These are phyloP conservation scores for Cyprinodon diabolis DNA, from an alignment of 2,797 vertebrate genomes.

Conservation along the genomic window DNA sequence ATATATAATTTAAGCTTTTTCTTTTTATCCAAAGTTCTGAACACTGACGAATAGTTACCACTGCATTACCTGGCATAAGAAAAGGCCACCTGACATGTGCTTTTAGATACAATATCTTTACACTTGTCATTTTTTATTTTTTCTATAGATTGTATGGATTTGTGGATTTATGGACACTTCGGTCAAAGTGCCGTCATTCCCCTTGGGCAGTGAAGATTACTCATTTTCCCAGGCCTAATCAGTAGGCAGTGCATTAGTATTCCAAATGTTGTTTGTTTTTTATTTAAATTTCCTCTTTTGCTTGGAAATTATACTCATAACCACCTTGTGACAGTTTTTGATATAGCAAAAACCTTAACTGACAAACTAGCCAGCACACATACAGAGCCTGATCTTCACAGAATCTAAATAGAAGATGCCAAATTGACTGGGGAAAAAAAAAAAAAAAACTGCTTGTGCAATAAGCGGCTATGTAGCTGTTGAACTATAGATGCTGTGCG, in stretches of 20 bases:
- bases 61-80: background rate
- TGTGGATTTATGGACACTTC: slow-evolving; percentile 34
- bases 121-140: background rate
- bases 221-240: slow-evolving; percentile 56
- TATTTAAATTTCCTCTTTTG: slow-evolving; percentile 52
- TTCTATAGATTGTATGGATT: slow-evolving; percentile 17
- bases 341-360: slow-evolving; percentile 41
- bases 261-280: slow-evolving; percentile 65
- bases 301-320: slow-evolving; percentile 49
- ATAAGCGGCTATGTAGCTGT: too few relatives aligned
- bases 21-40: background rate
- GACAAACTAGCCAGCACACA: slow-evolving; percentile 45
- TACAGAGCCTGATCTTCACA: slow-evolving; percentile 59
- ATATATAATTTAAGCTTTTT: background rate
- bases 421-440: too few relatives aligned
- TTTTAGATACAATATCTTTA: background rate
- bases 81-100: too few relatives aligned
- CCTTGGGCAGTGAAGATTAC: slow-evolving; percentile 47
- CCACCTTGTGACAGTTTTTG: slow-evolving; percentile 47
- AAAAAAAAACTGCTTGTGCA: too few relatives aligned
- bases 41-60: background rate
- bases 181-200: slow-evolving; percentile 55
- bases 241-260: slow-evolving; percentile 61
- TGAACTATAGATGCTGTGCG: too few relatives aligned
- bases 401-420: too few relatives aligned